Evolutionary conservation across 1,140 invertebrate genomes (phyloP), one percentile per base, ranked within the genome.

Genomic region (Panonychus citri): DNA sequence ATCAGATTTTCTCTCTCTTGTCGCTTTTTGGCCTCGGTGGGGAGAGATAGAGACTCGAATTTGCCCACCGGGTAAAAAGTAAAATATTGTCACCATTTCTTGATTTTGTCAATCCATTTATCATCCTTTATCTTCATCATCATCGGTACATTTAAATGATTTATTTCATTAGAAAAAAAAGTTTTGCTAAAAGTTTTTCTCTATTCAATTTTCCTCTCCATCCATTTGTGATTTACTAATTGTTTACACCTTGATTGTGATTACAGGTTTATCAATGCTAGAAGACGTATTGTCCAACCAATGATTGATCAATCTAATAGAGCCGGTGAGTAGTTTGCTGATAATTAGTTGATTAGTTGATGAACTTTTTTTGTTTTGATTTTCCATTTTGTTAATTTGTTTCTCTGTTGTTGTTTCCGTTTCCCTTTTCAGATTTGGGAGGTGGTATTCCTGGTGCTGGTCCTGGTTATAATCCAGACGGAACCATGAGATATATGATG

Each of bases 251-350:
- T n/a, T n/a, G n/a, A n/a, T n/a, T n/a, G n/a, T n/a, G n/a, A 34
- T 34, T 5, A 34, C 67, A 78, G 90, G 90, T 96, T 96, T 72
- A 93, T 94, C 62, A 94, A 95, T 72, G 89, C 88, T 1, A 73
- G 89, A 49, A 75, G 89, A 61, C 75, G 89, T 54, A 95, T 95
- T 62, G 71, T 94, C 17, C 88, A 88, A 64, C 85, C 85, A 3
- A 89, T 88, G 84, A 71, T 89, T n/a, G 88, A 87, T 77, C 88
- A 85, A 77, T 93, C 87, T 69, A 96, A 96, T 79, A 79, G 90
- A 57, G 55, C 55, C 57, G 59, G 59, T 60, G 49, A 34, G 51
- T n/a, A n/a, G 43, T n/a, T 19, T n/a, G n/a, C n/a, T n/a, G n/a
- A n/a, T n/a, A n/a, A n/a, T n/a, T n/a, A n/a, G n/a, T n/a, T n/a